Percentiles rank a stretch among this genome's conserved stretches.
phyloP scores from a whole-genome alignment of 2,113 vertebrate genomes.

The Budorcas taxicolor region DNA sequence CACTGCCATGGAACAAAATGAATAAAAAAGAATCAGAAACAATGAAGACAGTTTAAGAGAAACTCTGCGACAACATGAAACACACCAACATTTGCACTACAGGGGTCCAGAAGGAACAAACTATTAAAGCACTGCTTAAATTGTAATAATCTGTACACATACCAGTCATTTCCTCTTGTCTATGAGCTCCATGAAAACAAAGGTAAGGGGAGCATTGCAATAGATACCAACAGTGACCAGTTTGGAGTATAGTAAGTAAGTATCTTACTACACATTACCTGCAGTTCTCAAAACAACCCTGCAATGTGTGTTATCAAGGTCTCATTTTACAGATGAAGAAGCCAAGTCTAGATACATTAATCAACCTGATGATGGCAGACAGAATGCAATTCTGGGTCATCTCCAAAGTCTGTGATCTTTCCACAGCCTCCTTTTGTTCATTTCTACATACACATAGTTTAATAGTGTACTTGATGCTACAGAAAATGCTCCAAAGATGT shows the following conservation, averaged over 20 bases:
- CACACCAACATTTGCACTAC: background rate
- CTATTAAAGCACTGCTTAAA: background rate
- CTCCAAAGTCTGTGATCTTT: background rate
- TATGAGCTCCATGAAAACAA: background rate
- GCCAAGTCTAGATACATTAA: background rate
- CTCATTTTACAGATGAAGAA: background rate
- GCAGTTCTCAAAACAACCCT: background rate
- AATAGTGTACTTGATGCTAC: background rate
- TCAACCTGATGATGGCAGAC: too few species aligned
- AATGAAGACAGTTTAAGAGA: background rate
- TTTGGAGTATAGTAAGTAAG: background rate
- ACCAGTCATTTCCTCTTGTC: background rate
- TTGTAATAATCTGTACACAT: background rate
- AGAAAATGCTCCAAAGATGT: background rate
- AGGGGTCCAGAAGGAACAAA: background rate
- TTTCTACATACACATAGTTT: background rate
- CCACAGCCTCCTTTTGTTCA: background rate
- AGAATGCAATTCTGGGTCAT: background rate
- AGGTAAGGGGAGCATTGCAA: background rate
- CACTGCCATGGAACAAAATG: background rate
- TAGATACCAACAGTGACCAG: rapidly evolving
- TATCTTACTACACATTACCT: background rate
- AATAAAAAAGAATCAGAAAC: background rate
- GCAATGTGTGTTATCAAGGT: background rate
- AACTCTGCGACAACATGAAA: background rate